Evolutionary conservation across 2,797 vertebrate species (phyloP).

Genomic region (Miichthys miiuy): DNA sequence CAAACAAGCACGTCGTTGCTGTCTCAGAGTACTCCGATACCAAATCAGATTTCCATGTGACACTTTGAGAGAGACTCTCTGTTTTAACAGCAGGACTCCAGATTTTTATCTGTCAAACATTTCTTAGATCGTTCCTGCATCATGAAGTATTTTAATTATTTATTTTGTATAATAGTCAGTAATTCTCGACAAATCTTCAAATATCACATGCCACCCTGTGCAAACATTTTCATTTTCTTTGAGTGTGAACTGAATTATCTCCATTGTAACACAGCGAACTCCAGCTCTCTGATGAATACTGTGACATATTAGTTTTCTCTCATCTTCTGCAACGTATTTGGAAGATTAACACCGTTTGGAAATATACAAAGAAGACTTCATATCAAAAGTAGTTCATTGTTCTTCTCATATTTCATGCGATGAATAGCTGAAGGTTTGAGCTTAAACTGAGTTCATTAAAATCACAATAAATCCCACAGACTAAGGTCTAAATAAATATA

Average conservation of each 20-base stretch:
- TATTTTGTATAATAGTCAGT: background rate
- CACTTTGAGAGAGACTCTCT: background rate
- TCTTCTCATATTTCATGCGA: background rate
- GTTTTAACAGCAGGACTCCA: slow-evolving; percentile 27
- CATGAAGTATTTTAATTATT: slow-evolving; percentile 3
- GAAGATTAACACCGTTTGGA: background rate
- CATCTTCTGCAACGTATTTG: background rate
- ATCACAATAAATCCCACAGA: background rate
- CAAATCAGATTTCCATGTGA: slow-evolving; percentile 12
- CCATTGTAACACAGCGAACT: background rate
- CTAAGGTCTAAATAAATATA: background rate
- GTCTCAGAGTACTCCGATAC: background rate
- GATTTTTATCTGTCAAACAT: slow-evolving; percentile 10
- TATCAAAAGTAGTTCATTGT: background rate
- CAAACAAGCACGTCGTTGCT: slow-evolving; percentile 14
- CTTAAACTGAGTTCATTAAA: background rate
- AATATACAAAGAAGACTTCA: background rate
- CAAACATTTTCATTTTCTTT: background rate
- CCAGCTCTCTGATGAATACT: background rate
- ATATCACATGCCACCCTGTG: background rate
- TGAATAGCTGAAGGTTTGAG: background rate
- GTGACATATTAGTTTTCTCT: background rate
- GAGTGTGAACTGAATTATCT: no score
- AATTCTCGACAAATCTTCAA: background rate
- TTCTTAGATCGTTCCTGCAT: slow-evolving; percentile 2